Percentiles rank a stretch among this genome's conserved stretches.
These are phyloP conservation scores for Excalfactoria chinensis DNA, from an alignment of 2,113 vertebrate species.

Conservation along the genomic window DNA sequence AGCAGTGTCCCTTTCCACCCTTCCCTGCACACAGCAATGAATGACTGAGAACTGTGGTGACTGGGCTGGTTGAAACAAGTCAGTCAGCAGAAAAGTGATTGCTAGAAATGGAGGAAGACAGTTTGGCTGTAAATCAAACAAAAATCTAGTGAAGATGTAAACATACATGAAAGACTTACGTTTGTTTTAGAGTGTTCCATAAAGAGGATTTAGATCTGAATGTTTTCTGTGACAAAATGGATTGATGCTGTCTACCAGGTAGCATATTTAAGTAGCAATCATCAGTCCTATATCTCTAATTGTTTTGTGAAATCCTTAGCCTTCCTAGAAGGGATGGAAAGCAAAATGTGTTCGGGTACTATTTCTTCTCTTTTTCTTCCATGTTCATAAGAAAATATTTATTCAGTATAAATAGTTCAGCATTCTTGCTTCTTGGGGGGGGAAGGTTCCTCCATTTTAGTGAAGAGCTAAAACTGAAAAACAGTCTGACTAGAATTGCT, in stretches of 20 bases:
- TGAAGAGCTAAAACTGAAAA: background rate
- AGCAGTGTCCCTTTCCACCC: background rate
- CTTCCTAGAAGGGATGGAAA: background rate
- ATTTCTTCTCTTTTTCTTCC: background rate
- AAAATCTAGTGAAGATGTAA: background rate
- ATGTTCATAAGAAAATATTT: background rate
- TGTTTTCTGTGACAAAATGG: background rate
- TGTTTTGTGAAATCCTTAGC: background rate
- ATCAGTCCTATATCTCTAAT: background rate
- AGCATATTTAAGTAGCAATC: background rate
- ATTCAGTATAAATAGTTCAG: background rate
- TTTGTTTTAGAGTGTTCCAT: background rate
- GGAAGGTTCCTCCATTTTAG: background rate
- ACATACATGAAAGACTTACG: background rate
- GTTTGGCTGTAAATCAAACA: background rate
- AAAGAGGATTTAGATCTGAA: background rate
- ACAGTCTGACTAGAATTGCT: background rate
- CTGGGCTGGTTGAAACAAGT: background rate
- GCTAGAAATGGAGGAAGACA: background rate
- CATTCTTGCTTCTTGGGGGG: background rate
- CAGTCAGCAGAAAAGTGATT: background rate
- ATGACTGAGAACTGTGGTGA: background rate
- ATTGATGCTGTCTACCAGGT: background rate
- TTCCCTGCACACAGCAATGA: background rate
- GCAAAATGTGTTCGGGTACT: background rate